Evolutionary conservation across 2,113 vertebrate genomes (phyloP).

Genomic region (Chrysemys picta): DNA sequence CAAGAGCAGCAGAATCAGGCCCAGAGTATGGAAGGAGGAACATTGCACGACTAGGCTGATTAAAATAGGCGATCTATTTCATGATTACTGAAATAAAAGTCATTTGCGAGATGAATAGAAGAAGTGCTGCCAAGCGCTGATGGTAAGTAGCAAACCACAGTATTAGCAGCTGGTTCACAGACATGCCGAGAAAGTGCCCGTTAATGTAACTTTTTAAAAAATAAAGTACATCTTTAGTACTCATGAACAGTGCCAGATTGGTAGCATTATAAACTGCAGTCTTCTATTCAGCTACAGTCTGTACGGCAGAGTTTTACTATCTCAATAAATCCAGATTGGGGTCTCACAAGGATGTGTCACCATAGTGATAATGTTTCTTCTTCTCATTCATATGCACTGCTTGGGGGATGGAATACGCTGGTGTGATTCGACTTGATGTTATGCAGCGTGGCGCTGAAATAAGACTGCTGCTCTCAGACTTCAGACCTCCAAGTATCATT

Average conservation of each 20-base stretch:
- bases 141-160: fast-evolving
- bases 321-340: conserved; percentile 65
- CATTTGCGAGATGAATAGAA: fast-evolving
- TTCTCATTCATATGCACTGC: fast-evolving
- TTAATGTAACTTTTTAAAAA: not conserved
- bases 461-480: not conserved
- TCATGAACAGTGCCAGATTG: not conserved
- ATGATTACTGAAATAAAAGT: fast-evolving
- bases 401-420: not conserved
- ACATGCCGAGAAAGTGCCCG: not conserved
- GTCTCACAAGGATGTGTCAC: conserved; percentile 32
- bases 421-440: not conserved
- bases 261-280: conserved; percentile 64
- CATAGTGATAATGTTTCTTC: conserved; percentile 5
- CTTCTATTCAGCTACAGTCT: conserved; percentile 51
- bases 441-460: not conserved
- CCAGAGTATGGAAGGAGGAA: not conserved
- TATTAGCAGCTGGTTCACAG: not conserved
- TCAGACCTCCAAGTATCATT: fast-evolving
- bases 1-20: not conserved
- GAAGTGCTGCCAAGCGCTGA: fast-evolving
- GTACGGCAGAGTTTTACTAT: not conserved
- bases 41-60: fast-evolving
- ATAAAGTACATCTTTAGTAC: conserved; percentile 50
- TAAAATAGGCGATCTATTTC: not conserved